Percentiles rank a stretch among this genome's conserved stretches.
phyloP scores from a whole-genome alignment of 2,113 vertebrate genomes.

The Seriola dumerili region DNA sequence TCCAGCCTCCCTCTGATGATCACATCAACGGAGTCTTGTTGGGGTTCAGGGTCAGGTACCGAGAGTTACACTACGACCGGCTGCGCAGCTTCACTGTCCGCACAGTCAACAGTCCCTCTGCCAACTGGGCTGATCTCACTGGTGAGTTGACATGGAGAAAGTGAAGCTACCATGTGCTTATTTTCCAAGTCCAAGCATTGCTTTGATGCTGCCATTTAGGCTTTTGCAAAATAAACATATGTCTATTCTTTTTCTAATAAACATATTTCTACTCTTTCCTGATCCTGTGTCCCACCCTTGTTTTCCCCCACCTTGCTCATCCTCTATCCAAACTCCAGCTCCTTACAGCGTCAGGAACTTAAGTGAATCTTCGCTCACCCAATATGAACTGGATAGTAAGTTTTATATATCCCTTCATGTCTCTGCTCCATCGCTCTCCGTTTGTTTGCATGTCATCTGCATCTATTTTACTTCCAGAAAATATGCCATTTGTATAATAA shows the following conservation, averaged over 20 bases:
- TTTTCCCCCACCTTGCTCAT: slow-evolving; percentile 16
- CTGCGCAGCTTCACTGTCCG: slow-evolving; percentile 88
- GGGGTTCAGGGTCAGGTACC: slow-evolving; percentile 93
- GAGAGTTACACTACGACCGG: slow-evolving; percentile 90
- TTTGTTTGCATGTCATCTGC: slow-evolving; percentile 41
- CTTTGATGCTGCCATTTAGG: not conserved
- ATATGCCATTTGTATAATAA: slow-evolving; percentile 36
- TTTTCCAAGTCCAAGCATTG: not conserved
- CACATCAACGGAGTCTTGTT: slow-evolving; percentile 95
- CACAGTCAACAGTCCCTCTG: slow-evolving; percentile 81
- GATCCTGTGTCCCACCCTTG: not conserved
- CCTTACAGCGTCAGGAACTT: slow-evolving; percentile 92
- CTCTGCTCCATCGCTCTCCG: slow-evolving; percentile 22
- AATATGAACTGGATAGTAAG: slow-evolving; percentile 98
- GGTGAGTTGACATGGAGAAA: slow-evolving; percentile 83
- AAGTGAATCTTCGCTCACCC: slow-evolving; percentile 94
- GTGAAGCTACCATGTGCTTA: too few relatives aligned
- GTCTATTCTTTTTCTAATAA: not conserved
- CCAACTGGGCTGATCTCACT: slow-evolving; percentile 91
- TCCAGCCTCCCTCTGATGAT: slow-evolving; percentile 92
- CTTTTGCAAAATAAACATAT: not conserved
- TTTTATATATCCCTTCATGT: slow-evolving; percentile 56
- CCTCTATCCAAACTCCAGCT: slow-evolving; percentile 80
- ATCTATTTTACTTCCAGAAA: slow-evolving; percentile 39
- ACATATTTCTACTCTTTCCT: not conserved